Conservation (phyloP, 1,140 invertebrate species). For the Metopolophium dirhodum region DNA sequence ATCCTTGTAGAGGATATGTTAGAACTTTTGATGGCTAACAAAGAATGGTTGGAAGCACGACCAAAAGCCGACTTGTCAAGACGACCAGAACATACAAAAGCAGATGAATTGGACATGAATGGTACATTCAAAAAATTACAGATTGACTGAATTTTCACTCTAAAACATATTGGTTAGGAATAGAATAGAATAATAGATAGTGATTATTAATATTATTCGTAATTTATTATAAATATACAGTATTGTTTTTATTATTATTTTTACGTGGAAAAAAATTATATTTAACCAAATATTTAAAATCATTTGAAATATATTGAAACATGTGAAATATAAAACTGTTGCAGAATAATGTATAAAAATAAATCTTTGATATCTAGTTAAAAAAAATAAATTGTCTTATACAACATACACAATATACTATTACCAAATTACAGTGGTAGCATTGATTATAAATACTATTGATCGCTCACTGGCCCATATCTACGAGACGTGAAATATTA, state of each 20-base stretch:
- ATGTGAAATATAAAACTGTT: not conserved
- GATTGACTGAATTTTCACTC: conserved; percentile 1
- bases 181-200: not conserved
- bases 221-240: not conserved
- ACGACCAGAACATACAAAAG: not conserved
- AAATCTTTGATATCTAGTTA: not conserved
- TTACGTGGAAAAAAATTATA: not conserved
- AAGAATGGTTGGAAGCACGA: conserved; percentile 14
- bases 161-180: not conserved
- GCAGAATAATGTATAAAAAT: not conserved
- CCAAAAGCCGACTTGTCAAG: conserved; percentile 29
- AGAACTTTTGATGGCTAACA: not conserved
- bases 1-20: not conserved
- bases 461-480: no score
- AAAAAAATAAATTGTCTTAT: not conserved
- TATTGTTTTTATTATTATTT: not conserved
- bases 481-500: no score
- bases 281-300: not conserved
- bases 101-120: conserved; percentile 31
- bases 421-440: not conserved
- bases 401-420: not conserved
- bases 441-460: no score
- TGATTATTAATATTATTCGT: not conserved
- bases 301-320: not conserved
- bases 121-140: conserved; percentile 42